A percentile compares a stretch with the other conserved stretches of the same genome.
These are phyloP conservation scores for Biston betularia DNA, from an alignment of 2,888 invertebrate species.

Conservation along the genomic window DNA sequence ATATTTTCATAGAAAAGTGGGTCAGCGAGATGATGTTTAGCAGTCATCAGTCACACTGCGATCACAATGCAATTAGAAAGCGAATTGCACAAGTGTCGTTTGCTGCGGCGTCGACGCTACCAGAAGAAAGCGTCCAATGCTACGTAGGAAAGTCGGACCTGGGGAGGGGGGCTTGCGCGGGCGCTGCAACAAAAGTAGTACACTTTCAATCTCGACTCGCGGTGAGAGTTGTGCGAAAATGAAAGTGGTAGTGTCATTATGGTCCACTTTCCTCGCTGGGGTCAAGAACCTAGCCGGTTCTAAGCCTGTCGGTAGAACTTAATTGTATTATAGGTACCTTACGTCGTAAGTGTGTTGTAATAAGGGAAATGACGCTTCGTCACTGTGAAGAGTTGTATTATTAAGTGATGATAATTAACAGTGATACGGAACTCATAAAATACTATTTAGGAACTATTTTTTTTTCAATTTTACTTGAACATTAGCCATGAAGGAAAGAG, in stretches of 20 bases:
- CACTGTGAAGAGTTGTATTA: background rate
- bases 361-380: conserved; percentile 23
- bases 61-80: conserved; percentile 86
- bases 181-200: conserved; percentile 82
- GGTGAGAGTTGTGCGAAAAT: conserved; percentile 87
- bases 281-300: conserved; percentile 77
- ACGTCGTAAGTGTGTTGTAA: conserved; percentile 40
- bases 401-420: background rate
- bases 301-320: conserved; percentile 61
- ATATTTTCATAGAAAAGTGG: conserved; percentile 66
- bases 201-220: conserved; percentile 84
- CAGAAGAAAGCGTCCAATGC: conserved; percentile 78
- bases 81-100: conserved; percentile 79
- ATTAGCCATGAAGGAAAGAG: too few species aligned
- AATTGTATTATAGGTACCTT: conserved; percentile 63
- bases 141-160: conserved; percentile 76
- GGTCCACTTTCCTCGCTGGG: conserved; percentile 82
- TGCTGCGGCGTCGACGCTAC: conserved; percentile 48
- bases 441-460: background rate
- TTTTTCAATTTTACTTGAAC: too few species aligned
- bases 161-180: conserved; percentile 67
- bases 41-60: conserved; percentile 71
- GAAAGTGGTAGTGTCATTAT: conserved; percentile 86
- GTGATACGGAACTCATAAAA: background rate
- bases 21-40: conserved; percentile 72